A percentile compares a stretch with the other conserved stretches of the same genome.
Evolutionary conservation across 2,888 invertebrate genomes (phyloP).

Genomic region (Cephalotes varians): DNA sequence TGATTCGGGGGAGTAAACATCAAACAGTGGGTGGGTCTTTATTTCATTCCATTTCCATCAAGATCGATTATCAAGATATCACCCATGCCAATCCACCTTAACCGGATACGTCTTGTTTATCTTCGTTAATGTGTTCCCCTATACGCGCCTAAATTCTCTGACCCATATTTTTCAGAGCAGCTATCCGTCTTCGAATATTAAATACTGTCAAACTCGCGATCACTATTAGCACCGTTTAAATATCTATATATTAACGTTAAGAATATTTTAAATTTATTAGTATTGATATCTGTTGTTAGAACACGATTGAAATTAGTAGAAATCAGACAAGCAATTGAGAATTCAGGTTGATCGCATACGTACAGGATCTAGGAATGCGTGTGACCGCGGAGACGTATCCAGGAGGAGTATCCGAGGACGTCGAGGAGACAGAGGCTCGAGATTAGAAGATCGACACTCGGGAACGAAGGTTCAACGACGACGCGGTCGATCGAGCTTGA

Average conservation of each 20-base stretch:
- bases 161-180: not conserved
- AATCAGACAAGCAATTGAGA: not conserved
- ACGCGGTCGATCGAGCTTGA: not conserved
- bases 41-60: not conserved
- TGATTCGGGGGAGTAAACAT: not conserved
- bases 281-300: not conserved
- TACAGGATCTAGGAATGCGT: not conserved
- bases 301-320: not conserved
- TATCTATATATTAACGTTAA: not conserved
- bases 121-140: not conserved
- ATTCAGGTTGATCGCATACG: not conserved
- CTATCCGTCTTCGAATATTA: not conserved
- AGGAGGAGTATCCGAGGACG: not conserved
- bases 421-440: not conserved
- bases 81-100: not conserved
- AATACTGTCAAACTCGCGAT: not conserved
- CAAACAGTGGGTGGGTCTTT: not conserved
- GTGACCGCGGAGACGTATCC: not conserved
- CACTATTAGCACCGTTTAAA: not conserved
- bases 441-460: not conserved
- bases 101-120: slow-evolving; percentile 14
- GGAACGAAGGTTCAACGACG: not conserved
- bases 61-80: not conserved
- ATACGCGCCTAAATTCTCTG: not conserved
- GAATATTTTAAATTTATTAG: not conserved